Conservation (phyloP, 2,888 invertebrate genomes). For the Ectemnius cavifrons region DNA sequence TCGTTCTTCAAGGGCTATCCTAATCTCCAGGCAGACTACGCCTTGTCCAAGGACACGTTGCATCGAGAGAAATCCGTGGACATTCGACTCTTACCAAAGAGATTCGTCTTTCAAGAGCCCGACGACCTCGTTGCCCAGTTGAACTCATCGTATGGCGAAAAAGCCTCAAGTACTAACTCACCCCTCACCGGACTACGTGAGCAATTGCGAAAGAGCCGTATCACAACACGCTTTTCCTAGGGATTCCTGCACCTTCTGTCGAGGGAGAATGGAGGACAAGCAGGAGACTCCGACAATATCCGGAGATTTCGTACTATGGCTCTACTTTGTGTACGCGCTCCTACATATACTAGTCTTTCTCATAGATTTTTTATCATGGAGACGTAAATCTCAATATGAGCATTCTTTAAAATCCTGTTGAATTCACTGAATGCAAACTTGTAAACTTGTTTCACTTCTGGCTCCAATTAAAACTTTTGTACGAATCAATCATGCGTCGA, state of each 20-base stretch:
- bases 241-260: conserved; percentile 35
- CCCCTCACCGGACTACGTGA: conserved; percentile 29
- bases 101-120: conserved; percentile 33
- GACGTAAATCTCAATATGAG: conserved; percentile 43
- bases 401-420: no score
- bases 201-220: conserved; percentile 17
- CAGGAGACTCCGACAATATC: conserved; percentile 25
- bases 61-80: conserved; percentile 23
- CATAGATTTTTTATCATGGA: conserved; percentile 63
- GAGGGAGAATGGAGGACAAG: conserved; percentile 33
- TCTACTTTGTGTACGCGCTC: conserved; percentile 57
- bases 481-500: no score
- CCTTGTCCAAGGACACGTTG: conserved; percentile 48
- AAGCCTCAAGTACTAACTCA: conserved; percentile 43
- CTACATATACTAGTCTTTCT: conserved; percentile 53
- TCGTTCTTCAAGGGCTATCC: conserved; percentile 45
- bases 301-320: conserved; percentile 51
- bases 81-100: conserved; percentile 34
- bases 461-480: no score
- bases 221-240: conserved; percentile 15
- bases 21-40: conserved; percentile 48
- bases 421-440: no score
- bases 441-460: no score
- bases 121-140: conserved; percentile 20
- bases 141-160: conserved; percentile 17